A percentile compares a stretch with the other conserved stretches of the same genome.
These are phyloP conservation scores for Sinocyclocheilus grahami DNA, from an alignment of 2,113 vertebrate species.

Conservation along the genomic window DNA sequence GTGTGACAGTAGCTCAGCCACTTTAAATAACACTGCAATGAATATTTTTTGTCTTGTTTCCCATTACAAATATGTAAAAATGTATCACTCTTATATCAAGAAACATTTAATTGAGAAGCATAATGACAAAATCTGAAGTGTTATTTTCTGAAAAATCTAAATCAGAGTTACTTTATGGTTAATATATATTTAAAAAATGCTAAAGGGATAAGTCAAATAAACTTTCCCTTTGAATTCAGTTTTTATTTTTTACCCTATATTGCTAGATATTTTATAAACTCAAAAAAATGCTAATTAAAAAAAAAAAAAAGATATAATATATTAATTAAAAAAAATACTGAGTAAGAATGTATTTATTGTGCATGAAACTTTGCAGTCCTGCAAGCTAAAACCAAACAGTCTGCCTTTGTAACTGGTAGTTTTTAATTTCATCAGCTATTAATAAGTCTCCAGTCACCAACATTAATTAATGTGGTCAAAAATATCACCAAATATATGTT, in stretches of 20 bases:
- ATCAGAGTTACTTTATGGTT: too few species aligned
- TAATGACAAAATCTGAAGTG: too few species aligned
- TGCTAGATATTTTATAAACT: not conserved
- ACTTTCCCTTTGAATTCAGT: not conserved
- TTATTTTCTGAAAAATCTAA: not conserved
- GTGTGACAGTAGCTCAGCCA: not conserved
- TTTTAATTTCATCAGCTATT: not conserved
- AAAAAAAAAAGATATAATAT: too few species aligned
- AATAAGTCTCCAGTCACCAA: not conserved
- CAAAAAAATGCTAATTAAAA: too few species aligned
- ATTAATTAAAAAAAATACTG: too few species aligned
- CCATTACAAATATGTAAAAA: too few species aligned
- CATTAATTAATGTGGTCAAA: not conserved
- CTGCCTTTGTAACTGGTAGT: not conserved
- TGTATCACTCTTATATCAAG: too few species aligned
- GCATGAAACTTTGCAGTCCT: not conserved
- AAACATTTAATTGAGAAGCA: too few species aligned
- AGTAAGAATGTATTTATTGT: not conserved
- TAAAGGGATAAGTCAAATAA: not conserved
- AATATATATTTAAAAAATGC: not conserved
- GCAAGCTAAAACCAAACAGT: not conserved
- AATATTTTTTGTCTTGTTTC: too few species aligned
- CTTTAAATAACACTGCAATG: not conserved
- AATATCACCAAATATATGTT: not conserved
- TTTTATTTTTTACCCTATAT: not conserved